Percentiles rank a stretch among this genome's conserved stretches.
These are phyloP conservation scores for Alloplasta piceator DNA, from an alignment of 2,888 invertebrate species.

Conservation along the genomic window DNA sequence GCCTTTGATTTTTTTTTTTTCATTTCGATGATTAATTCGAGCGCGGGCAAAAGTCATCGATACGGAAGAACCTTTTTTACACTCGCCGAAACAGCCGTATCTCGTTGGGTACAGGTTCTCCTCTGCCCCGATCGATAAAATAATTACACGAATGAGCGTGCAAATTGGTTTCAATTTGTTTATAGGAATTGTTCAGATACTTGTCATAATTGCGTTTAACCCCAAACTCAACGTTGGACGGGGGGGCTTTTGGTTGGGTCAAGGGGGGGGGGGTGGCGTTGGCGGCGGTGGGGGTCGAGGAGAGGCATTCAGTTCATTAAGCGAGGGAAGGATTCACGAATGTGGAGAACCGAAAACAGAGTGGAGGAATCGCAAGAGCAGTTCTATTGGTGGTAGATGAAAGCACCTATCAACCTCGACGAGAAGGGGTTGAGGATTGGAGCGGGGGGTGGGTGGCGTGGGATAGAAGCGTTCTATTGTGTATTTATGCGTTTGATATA, in stretches of 20 bases:
- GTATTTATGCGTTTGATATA: constrained; percentile 68
- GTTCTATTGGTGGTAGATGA: constrained; percentile 49
- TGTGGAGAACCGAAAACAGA: constrained; percentile 46
- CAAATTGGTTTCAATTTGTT: constrained; percentile 48
- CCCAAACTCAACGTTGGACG: neutral
- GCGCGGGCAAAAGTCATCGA: constrained; percentile 11
- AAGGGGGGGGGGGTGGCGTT: constrained; percentile 21
- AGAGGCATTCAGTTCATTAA: constrained; percentile 46
- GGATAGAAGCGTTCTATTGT: constrained; percentile 40
- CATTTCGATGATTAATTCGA: neutral
- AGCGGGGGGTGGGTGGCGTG: constrained; percentile 6
- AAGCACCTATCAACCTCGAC: constrained; percentile 4
- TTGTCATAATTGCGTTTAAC: constrained; percentile 1
- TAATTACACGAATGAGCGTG: constrained; percentile 29
- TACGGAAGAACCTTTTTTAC: constrained; percentile 21
- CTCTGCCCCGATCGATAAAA: constrained; percentile 12
- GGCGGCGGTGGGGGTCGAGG: constrained; percentile 23
- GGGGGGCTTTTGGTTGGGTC: neutral
- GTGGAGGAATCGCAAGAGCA: constrained; percentile 49
- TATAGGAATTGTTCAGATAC: constrained; percentile 2
- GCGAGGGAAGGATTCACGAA: constrained; percentile 45
- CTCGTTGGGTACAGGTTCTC: neutral
- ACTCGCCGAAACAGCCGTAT: constrained; percentile 15
- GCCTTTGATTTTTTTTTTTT: neutral
- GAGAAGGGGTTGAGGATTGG: neutral